These are phyloP conservation scores for Chionodraco myersi DNA, from an alignment of 2,113 vertebrate species.

Conservation along the genomic window DNA sequence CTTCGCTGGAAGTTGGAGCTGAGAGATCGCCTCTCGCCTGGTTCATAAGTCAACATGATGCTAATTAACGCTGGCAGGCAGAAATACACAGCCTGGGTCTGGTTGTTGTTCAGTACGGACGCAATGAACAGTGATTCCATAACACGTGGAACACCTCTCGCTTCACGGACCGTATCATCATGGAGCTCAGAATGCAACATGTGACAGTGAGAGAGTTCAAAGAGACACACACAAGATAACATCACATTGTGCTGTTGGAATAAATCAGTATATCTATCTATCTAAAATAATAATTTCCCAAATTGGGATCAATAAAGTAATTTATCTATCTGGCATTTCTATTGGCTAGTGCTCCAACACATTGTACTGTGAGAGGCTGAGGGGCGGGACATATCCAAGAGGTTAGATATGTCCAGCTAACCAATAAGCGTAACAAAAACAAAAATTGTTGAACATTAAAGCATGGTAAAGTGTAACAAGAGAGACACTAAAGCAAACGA, in stretches of 20 bases:
- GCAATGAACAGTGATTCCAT: slow-evolving; percentile 3
- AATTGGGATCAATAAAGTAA: too few relatives aligned
- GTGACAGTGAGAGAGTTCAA: background rate
- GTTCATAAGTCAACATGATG: slow-evolving; percentile 42
- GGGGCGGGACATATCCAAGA: too few relatives aligned
- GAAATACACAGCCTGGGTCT: slow-evolving; percentile 45
- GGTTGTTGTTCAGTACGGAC: slow-evolving; percentile 44
- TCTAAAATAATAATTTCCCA: too few relatives aligned
- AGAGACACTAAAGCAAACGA: too few relatives aligned
- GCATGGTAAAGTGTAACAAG: too few relatives aligned
- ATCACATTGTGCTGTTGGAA: background rate
- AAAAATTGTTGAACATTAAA: too few relatives aligned
- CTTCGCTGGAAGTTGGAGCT: slow-evolving; percentile 20
- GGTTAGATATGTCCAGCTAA: too few relatives aligned
- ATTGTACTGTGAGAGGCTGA: too few relatives aligned
- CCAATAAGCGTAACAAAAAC: too few relatives aligned
- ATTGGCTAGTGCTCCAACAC: too few relatives aligned
- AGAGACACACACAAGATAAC: background rate
- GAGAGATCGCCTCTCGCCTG: slow-evolving; percentile 4
- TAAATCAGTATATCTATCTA: background rate
- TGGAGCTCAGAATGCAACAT: background rate
- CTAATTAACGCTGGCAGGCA: slow-evolving; percentile 47
- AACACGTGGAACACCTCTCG: background rate
- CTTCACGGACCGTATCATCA: background rate
- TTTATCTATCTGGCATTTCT: too few relatives aligned